Evolutionary conservation across 2,888 invertebrate genomes (phyloP).

Genomic region (Chymomyza caudatula): DNA sequence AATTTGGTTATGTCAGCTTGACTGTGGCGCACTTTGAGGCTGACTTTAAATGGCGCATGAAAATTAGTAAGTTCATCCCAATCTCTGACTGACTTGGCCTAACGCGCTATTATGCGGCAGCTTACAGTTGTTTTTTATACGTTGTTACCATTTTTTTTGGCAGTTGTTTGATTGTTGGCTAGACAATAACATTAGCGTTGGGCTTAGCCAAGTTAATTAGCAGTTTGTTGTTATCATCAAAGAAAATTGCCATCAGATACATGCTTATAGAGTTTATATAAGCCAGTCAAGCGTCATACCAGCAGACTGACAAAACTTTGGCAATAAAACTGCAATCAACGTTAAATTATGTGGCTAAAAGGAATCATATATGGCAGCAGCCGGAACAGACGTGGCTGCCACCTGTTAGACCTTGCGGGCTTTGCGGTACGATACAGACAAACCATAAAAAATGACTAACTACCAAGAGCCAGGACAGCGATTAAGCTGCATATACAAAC

Average conservation of each 20-base stretch:
- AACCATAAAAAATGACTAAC: slow-evolving; percentile 76
- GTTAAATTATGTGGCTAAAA: slow-evolving; percentile 68
- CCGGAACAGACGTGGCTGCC: slow-evolving; percentile 38
- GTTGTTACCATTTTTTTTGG: slow-evolving; percentile 29
- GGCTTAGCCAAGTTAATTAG: slow-evolving; percentile 67
- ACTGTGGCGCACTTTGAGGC: slow-evolving; percentile 11
- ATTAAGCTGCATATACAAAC: slow-evolving; percentile 16
- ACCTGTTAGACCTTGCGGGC: slow-evolving; percentile 68
- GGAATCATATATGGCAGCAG: slow-evolving; percentile 28
- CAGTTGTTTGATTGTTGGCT: slow-evolving; percentile 30
- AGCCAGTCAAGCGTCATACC: not conserved
- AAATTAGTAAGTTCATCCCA: slow-evolving; percentile 67
- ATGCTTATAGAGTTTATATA: not conserved
- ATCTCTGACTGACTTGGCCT: slow-evolving; percentile 43
- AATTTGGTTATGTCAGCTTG: slow-evolving; percentile 12
- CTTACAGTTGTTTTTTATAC: slow-evolving; percentile 12
- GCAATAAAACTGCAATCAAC: slow-evolving; percentile 75
- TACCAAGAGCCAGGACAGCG: slow-evolving; percentile 31
- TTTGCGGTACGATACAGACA: slow-evolving; percentile 27
- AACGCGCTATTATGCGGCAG: slow-evolving; percentile 61
- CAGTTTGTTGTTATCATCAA: slow-evolving; percentile 55
- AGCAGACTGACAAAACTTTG: slow-evolving; percentile 56
- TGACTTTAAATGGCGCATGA: slow-evolving; percentile 74
- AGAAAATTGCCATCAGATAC: slow-evolving; percentile 6
- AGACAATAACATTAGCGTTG: slow-evolving; percentile 18